Evolutionary conservation across 2,888 invertebrate genomes (phyloP).

Genomic region (Polietes domitor): DNA sequence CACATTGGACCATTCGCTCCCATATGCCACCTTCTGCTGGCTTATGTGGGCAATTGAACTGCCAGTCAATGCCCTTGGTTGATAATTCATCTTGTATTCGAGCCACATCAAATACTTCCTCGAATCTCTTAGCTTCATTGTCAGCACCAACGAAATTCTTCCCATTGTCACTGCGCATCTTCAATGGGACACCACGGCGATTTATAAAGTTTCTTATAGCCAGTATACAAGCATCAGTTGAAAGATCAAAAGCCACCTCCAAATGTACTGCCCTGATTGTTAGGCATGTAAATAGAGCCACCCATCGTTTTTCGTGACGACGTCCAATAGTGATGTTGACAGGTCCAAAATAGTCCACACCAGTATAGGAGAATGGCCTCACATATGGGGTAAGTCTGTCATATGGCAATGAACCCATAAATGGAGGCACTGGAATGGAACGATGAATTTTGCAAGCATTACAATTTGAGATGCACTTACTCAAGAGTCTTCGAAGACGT

Average conservation of each 20-base stretch:
- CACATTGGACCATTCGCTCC: conserved; percentile 34
- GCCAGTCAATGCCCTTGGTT: conserved; percentile 17
- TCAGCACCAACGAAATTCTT: conserved; percentile 30
- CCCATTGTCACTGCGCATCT: conserved; percentile 22
- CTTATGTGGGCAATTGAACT: too few relatives aligned
- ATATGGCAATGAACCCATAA: conserved; percentile 59
- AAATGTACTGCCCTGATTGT: conserved; percentile 48
- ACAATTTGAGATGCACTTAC: conserved; percentile 30
- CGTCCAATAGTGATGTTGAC: conserved; percentile 64
- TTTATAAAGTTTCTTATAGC: conserved; percentile 37
- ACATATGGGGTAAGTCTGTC: conserved; percentile 64
- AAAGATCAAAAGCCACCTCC: conserved; percentile 32
- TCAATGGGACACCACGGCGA: conserved; percentile 11
- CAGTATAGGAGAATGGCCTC: conserved; percentile 66
- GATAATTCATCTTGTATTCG: background rate
- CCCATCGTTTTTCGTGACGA: conserved; percentile 66
- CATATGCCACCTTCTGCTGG: too few relatives aligned
- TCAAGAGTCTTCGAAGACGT: background rate
- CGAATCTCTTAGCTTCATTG: background rate
- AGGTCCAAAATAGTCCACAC: conserved; percentile 67
- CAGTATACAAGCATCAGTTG: conserved; percentile 37
- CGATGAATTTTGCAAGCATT: conserved; percentile 39
- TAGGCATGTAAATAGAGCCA: conserved; percentile 65
- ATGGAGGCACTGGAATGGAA: conserved; percentile 49
- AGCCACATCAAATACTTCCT: conserved; percentile 10